Percentiles rank a stretch among this genome's conserved stretches.
Evolutionary conservation across 2,888 invertebrate genomes (phyloP).

Genomic region (Agonopterix alstromeriana): DNA sequence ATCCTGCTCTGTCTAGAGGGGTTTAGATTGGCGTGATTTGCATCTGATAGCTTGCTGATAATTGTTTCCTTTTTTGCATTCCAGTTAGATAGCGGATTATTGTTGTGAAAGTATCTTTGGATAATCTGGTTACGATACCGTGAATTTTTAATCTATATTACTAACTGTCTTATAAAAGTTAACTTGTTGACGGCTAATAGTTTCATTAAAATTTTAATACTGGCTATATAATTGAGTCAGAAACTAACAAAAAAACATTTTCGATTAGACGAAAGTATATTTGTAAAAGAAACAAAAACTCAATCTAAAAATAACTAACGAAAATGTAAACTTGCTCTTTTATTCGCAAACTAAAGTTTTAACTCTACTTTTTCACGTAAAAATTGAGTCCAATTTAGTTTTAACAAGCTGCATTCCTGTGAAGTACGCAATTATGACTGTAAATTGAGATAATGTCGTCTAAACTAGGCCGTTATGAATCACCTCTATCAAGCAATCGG

Average conservation of each 20-base stretch:
- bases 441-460: slow-evolving; percentile 50
- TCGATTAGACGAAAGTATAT: too few species aligned
- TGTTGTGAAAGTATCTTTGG: slow-evolving; percentile 38
- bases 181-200: too few species aligned
- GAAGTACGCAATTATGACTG: slow-evolving; percentile 37
- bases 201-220: too few species aligned
- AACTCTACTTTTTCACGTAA: not conserved
- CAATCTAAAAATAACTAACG: too few species aligned
- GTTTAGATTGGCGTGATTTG: slow-evolving; percentile 62
- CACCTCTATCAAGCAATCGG: slow-evolving; percentile 41
- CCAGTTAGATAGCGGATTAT: slow-evolving; percentile 21
- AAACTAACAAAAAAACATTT: too few species aligned
- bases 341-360: not conserved
- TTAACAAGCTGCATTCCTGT: slow-evolving; percentile 8
- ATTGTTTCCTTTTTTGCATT: slow-evolving; percentile 40
- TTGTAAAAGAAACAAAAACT: too few species aligned
- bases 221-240: too few species aligned
- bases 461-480: slow-evolving; percentile 48
- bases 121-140: not conserved
- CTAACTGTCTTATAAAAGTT: too few species aligned
- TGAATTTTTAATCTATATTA: too few species aligned
- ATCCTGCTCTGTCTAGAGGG: slow-evolving; percentile 51
- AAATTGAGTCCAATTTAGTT: slow-evolving; percentile 8
- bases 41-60: slow-evolving; percentile 62
- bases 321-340: too few species aligned